Evolutionary conservation across 2,888 invertebrate species (phyloP).

Genomic region (Chydorus sphaericus): DNA sequence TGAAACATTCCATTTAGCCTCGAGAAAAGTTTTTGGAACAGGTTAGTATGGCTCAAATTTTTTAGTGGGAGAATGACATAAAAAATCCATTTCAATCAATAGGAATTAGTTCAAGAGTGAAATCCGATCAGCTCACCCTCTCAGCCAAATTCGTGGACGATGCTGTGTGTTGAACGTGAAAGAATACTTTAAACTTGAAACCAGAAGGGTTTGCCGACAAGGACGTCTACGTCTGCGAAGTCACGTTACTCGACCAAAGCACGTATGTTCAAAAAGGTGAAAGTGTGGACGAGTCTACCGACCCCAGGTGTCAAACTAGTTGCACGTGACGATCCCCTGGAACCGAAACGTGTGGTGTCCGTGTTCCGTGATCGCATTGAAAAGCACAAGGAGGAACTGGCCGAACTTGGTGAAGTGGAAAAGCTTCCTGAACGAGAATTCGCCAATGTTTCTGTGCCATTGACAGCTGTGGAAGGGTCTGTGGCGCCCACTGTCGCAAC

Average conservation of each 20-base stretch:
- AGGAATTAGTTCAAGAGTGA: slow-evolving; percentile 93
- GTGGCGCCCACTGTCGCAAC: slow-evolving; percentile 36
- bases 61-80: not conserved
- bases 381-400: slow-evolving; percentile 77
- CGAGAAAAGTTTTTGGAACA: slow-evolving; percentile 89
- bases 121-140: slow-evolving; percentile 62
- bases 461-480: slow-evolving; percentile 8
- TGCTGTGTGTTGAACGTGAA: slow-evolving; percentile 89
- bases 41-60: slow-evolving; percentile 17
- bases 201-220: slow-evolving; percentile 79
- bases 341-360: slow-evolving; percentile 76
- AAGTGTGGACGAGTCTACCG: slow-evolving; percentile 27
- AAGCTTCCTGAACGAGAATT: slow-evolving; percentile 48
- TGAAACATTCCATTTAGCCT: slow-evolving; percentile 90
- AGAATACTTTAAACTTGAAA: slow-evolving; percentile 77
- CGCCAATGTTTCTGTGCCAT: not conserved
- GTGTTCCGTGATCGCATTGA: slow-evolving; percentile 82
- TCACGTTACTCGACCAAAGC: slow-evolving; percentile 76
- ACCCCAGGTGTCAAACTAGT: slow-evolving; percentile 40
- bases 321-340: slow-evolving; percentile 54
- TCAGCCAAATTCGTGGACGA: slow-evolving; percentile 70
- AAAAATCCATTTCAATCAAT: no score
- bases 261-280: slow-evolving; percentile 86
- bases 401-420: slow-evolving; percentile 65
- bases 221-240: slow-evolving; percentile 93